These are phyloP conservation scores for Rhinatrema bivittatum DNA, from an alignment of 2,797 vertebrate genomes.

Conservation along the genomic window DNA sequence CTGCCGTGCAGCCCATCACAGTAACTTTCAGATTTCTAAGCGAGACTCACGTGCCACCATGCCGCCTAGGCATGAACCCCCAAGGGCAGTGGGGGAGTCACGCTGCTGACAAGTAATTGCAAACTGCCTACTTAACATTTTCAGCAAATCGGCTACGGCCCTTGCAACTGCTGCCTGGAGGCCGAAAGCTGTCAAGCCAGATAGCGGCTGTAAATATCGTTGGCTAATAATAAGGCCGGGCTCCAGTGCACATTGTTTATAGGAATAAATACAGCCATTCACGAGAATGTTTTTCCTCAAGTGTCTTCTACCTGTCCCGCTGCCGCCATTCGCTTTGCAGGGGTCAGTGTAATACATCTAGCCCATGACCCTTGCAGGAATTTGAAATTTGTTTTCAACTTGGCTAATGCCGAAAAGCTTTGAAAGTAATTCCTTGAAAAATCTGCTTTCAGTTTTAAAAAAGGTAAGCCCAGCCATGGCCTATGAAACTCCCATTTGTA, in stretches of 20 bases:
- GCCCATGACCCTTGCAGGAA: slow-evolving; percentile 16
- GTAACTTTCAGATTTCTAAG: too few species aligned
- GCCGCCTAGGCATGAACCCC: slow-evolving; percentile 16
- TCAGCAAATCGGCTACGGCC: slow-evolving; percentile 25
- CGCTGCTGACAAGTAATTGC: slow-evolving; percentile 36
- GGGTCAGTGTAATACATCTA: neutral
- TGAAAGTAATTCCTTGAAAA: too few species aligned
- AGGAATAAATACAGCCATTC: slow-evolving; percentile 2
- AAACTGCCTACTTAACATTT: slow-evolving; percentile 32
- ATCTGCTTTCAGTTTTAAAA: too few species aligned
- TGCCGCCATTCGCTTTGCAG: slow-evolving; percentile 12
- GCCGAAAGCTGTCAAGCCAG: slow-evolving; percentile 32
- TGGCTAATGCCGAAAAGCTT: too few species aligned
- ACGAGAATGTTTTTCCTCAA: neutral
- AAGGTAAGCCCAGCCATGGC: too few species aligned
- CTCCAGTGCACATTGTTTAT: slow-evolving; percentile 5
- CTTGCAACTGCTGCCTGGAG: slow-evolving; percentile 30
- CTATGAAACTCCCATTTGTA: too few species aligned
- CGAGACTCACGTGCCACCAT: neutral
- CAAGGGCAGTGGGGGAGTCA: slow-evolving; percentile 11
- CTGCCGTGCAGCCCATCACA: too few species aligned
- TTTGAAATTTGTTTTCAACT: neutral
- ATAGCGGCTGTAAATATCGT: slow-evolving; percentile 26
- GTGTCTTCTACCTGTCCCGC: slow-evolving; percentile 1
- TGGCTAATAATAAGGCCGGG: slow-evolving; percentile 18